A percentile compares a stretch with the other conserved stretches of the same genome.
Evolutionary conservation across 2,797 vertebrate species (phyloP).

Genomic region (Pseudocheirus occidentalis): DNA sequence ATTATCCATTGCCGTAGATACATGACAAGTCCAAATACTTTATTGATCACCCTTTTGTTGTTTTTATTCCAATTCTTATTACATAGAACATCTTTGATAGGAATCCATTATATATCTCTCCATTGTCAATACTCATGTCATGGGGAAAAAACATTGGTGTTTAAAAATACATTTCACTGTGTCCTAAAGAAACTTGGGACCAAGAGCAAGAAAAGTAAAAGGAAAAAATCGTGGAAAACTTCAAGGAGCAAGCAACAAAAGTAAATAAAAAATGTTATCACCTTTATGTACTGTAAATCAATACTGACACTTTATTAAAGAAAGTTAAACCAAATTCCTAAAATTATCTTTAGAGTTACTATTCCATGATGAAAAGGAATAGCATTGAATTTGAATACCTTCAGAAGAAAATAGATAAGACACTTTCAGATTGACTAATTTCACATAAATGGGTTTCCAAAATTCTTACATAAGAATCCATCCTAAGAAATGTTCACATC

Average conservation of each 20-base stretch:
- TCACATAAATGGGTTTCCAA: not conserved
- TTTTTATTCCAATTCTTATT: not conserved
- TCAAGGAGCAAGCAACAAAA: not conserved
- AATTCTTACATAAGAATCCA: not conserved
- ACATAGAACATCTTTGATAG: not conserved
- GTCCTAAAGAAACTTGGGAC: not conserved
- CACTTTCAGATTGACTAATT: not conserved
- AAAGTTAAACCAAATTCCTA: not conserved
- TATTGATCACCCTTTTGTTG: not conserved
- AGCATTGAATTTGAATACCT: not conserved
- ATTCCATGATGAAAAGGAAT: not conserved
- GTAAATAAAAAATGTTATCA: not conserved
- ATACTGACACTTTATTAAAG: not conserved
- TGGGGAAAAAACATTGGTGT: not conserved
- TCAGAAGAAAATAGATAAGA: not conserved
- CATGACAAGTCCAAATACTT: not conserved
- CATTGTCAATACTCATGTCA: not conserved
- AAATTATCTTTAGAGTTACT: not conserved
- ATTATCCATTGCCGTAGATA: not conserved
- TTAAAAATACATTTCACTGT: not conserved
- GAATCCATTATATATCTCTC: not conserved
- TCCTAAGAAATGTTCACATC: not conserved
- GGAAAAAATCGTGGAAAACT: not conserved
- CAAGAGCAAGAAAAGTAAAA: not conserved
- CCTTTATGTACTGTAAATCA: not conserved